Evolutionary conservation across 2,113 vertebrate genomes (phyloP).

Genomic region (Macquaria ambigua): DNA sequence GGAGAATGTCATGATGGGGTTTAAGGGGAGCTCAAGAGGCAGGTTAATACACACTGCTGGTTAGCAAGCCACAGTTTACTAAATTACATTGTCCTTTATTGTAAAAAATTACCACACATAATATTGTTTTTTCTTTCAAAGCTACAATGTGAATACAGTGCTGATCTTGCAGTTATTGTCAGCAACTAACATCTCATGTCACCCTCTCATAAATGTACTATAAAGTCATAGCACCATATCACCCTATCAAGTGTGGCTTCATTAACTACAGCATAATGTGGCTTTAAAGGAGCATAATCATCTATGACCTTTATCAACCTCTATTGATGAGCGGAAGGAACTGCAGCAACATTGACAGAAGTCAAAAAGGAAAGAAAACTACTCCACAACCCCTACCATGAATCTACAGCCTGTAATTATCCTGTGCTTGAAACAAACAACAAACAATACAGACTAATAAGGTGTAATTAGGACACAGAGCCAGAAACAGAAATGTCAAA

Average conservation of each 20-base stretch:
- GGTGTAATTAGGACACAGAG: background rate
- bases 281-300: background rate
- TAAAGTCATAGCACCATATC: background rate
- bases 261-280: background rate
- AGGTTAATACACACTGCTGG: background rate
- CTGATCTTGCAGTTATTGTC: background rate
- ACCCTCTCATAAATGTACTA: slow-evolving; percentile 9
- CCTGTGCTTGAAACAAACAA: background rate
- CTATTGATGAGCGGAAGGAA: slow-evolving; percentile 6
- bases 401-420: slow-evolving; percentile 16
- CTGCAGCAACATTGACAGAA: background rate
- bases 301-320: slow-evolving; percentile 20
- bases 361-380: background rate
- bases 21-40: background rate
- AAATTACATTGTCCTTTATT: background rate
- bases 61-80: background rate
- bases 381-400: background rate
- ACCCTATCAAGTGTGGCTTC: background rate
- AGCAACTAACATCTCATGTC: background rate
- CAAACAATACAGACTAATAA: background rate
- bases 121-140: background rate
- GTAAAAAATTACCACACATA: background rate
- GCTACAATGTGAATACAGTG: background rate
- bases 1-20: slow-evolving; percentile 22
- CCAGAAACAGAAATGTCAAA: background rate